phyloP scores from a whole-genome alignment of 2,888 invertebrate species.

The Dasypogon diadema region DNA sequence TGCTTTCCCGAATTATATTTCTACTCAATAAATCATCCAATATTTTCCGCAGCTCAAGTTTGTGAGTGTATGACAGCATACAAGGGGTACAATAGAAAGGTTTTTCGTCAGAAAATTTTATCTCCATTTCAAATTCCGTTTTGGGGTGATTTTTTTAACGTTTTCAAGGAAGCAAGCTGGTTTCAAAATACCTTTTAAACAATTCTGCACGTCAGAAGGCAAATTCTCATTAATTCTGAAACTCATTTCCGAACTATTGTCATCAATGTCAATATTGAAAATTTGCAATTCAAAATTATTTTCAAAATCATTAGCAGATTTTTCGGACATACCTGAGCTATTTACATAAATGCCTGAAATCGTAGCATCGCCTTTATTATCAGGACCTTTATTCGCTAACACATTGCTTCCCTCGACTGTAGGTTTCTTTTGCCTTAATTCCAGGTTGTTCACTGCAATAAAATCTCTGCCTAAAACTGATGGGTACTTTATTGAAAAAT shows the following conservation, averaged over 20 bases:
- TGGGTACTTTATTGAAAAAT: slow-evolving; percentile 1
- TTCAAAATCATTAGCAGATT: not conserved
- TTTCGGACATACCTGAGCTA: too few relatives aligned
- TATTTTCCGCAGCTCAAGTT: too few relatives aligned
- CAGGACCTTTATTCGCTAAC: not conserved
- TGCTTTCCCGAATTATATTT: too few relatives aligned
- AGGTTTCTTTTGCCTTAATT: not conserved
- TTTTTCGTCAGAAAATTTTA: too few relatives aligned
- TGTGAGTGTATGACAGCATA: too few relatives aligned
- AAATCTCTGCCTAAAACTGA: slow-evolving; percentile 13
- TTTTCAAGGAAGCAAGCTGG: not conserved
- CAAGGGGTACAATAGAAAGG: too few relatives aligned
- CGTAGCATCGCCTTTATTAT: too few relatives aligned
- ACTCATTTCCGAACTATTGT: not conserved
- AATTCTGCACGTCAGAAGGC: too few relatives aligned
- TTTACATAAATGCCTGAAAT: not conserved
- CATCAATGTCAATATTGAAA: not conserved
- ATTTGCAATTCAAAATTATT: not conserved
- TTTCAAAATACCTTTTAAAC: not conserved
- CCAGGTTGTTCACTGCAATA: not conserved
- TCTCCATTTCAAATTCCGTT: too few relatives aligned
- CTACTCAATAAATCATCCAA: too few relatives aligned
- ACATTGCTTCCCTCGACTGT: too few relatives aligned
- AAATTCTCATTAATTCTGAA: not conserved
- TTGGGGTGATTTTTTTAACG: not conserved